Base-by-base conservation (phyloP, 2,113 vertebrate genomes). In the Dolichallabes microphthalmus region DNA sequence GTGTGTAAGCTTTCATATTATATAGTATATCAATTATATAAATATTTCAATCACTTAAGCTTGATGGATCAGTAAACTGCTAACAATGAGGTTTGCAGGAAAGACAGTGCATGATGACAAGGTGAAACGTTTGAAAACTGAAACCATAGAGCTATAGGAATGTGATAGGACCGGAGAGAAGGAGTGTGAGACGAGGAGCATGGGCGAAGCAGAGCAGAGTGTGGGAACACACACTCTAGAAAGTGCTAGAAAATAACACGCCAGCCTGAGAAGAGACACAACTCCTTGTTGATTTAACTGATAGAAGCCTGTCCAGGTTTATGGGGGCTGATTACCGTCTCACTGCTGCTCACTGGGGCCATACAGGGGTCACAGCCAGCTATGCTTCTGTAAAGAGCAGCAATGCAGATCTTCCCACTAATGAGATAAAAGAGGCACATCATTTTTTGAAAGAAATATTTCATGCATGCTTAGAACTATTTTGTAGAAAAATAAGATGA, bases 161-260 rank as follows among this genome's bases (percentile, higher is more conserved):
- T 58, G n/a, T 81, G 55, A 64, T 73, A 61, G 39, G 35, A 74
- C 53, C 39, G 58, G 15, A 86, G 66, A n/a, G 68, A 45, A 25
- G 83, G 55, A 80, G 77, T 30, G 68, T 17, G 55, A 35, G 35
- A 19, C 35, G 57, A 80, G 52, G 32, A 39, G 57, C 27, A 15
- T 69, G 77, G 19, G 73, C 15, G 69, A 61, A 75, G 39, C 10
- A 79, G 52, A 82, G 52, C 69, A 85, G 60, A 63, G 85, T 89
- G 90, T 88, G 90, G 88, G 90, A 91, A 91, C 86, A 69, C 64
- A 68, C 78, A 52, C 58, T 80, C 5, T 69, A 27, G 52, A 20
- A 63, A 27, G 81, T 80, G 68, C 15, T 30, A 52, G n/a, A 84
- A 71, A 75, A 61, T 80, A 78, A 89, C 81, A n/a, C 35, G 78